Percentiles rank a stretch among this genome's conserved stretches.
phyloP scores from a whole-genome alignment of 2,113 vertebrate species.

The Nibea albiflora region DNA sequence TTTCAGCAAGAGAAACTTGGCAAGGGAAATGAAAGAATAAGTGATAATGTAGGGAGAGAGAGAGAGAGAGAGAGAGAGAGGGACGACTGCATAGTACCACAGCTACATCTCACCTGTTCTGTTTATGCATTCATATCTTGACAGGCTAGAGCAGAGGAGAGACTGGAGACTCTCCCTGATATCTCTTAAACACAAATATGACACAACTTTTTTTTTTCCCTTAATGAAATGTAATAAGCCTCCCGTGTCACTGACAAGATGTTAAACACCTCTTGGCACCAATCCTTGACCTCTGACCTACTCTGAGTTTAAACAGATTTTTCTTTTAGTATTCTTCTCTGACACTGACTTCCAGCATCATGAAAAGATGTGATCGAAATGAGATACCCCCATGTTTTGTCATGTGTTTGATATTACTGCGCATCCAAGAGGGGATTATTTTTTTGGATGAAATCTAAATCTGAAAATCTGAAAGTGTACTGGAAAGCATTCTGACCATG shows the following conservation, averaged over 20 bases:
- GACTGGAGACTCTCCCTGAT: conserved; percentile 11
- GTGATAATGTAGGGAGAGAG: not conserved
- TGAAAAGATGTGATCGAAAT: not conserved
- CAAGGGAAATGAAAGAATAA: conserved; percentile 32
- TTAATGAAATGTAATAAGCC: conserved; percentile 12
- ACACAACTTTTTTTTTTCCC: not conserved
- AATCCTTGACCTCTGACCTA: conserved; percentile 14
- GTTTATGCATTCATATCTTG: conserved; percentile 35
- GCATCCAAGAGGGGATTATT: not conserved
- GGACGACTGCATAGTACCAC: not conserved
- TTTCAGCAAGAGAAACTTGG: conserved; percentile 40
- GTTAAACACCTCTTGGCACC: not conserved
- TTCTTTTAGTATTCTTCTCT: not conserved
- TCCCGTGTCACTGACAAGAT: conserved; percentile 12
- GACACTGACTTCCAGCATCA: not conserved
- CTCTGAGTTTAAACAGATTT: conserved; percentile 1
- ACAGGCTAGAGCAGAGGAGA: conserved; percentile 27
- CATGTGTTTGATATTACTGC: not conserved
- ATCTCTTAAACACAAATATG: conserved; percentile 25
- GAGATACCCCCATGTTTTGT: not conserved
- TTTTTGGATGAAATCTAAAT: not conserved
- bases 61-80: not conserved
- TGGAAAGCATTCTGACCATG: not conserved
- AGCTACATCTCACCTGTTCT: conserved; percentile 30
- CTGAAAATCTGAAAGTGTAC: not conserved